A percentile compares a stretch with the other conserved stretches of the same genome.
Conservation (phyloP, 2,113 vertebrate species). For the Oncorhynchus tshawytscha region DNA sequence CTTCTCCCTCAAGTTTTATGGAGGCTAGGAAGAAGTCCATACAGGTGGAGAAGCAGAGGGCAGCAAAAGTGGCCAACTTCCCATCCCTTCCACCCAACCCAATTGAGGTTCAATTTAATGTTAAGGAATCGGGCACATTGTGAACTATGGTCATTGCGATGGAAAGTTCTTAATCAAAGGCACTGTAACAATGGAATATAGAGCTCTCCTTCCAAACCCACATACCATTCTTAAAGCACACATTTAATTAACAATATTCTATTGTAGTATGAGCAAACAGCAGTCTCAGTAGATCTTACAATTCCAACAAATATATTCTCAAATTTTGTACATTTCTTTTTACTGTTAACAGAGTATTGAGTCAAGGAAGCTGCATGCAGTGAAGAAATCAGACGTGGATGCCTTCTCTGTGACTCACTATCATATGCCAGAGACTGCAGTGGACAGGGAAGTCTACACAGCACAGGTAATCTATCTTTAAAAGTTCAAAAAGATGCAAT, state of each 20-base stretch:
- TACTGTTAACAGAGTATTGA: constrained; percentile 72
- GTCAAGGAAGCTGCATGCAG: constrained; percentile 50
- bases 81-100: constrained; percentile 76
- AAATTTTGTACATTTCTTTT: neutral
- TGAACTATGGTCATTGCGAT: no score
- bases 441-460: constrained; percentile 74
- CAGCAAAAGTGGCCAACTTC: constrained; percentile 82
- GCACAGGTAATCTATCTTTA: constrained; percentile 70
- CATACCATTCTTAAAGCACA: neutral
- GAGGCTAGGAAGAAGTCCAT: constrained; percentile 82
- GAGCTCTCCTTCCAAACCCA: neutral
- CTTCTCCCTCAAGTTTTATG: constrained; percentile 65
- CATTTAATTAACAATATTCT: neutral
- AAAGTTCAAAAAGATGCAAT: neutral
- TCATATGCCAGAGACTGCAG: constrained; percentile 74
- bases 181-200: neutral
- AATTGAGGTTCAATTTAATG: constrained; percentile 72
- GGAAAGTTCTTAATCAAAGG: no score
- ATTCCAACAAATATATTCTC: no score
- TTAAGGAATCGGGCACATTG: no score
- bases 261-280: neutral
- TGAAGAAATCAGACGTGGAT: constrained; percentile 68
- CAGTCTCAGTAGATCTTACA: neutral
- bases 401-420: constrained; percentile 80
- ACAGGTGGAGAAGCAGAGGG: constrained; percentile 82